phyloP scores from a whole-genome alignment of 2,113 vertebrate genomes.

The Rhynchomys soricoides region DNA sequence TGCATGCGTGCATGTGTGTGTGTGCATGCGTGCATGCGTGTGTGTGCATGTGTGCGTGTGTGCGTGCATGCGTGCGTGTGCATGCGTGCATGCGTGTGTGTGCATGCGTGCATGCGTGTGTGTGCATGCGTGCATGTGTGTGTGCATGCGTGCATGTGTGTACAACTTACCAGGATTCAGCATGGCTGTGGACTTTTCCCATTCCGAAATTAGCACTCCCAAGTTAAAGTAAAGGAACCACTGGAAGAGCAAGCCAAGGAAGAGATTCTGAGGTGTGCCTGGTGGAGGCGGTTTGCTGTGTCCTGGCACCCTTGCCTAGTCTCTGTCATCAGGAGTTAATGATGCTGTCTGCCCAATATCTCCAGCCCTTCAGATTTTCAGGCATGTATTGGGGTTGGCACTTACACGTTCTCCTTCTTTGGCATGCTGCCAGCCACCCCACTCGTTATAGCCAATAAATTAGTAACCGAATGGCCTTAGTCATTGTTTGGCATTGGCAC shows the following conservation, averaged over 20 bases:
- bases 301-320: not conserved
- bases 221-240: not conserved
- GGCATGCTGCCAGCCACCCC: not conserved
- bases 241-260: not conserved
- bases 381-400: not conserved
- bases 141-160: no score
- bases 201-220: not conserved
- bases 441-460: not conserved
- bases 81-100: not conserved
- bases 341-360: not conserved
- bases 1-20: not conserved
- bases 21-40: not conserved
- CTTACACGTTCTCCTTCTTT: not conserved
- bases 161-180: not conserved
- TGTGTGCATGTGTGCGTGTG: not conserved
- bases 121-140: not conserved
- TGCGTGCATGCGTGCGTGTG: not conserved
- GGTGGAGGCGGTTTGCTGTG: not conserved
- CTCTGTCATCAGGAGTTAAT: not conserved
- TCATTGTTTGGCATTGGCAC: constrained; percentile 4
- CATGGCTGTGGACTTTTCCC: constrained; percentile 6
- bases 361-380: not conserved
- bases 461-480: not conserved
- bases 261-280: not conserved
- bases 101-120: no score